Base-by-base conservation (phyloP, 1,140 invertebrate genomes). In the Tigriopus japonicus region DNA sequence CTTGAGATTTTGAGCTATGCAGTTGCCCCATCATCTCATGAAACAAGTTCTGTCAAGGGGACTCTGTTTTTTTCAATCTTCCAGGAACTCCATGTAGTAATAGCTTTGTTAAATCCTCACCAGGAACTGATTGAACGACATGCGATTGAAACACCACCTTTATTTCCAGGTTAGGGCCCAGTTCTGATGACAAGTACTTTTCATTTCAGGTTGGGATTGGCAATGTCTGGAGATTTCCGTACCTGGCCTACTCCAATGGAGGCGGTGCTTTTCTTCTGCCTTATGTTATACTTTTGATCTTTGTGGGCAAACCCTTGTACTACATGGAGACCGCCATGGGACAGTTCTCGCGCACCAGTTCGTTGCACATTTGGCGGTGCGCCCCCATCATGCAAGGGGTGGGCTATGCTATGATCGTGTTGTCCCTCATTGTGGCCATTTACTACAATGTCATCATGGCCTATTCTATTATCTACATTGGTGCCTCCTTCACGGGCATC, bases 251-350 rank as follows among this genome's bases (percentile, higher is more conserved):
- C 66, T 71, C 68, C 59, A 76, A 76, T 67, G 75, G 72, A 21
- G 64, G 64, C 42, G 75, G 74, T 15, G 74, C 73, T 6, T 78
- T 78, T 63, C 62, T 78, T n/a, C 74, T 77, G 53, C 75, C 76
- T 6, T 78, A 77, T 65, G 42, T 72, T 15, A 66, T 75, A 5
- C 67, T 76, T 49, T 68, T 76, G 59, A 63, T 76, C 7, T 63
- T 76, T 43, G 69, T 76, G 28, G 76, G 75, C 23, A 70, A 74
- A 51, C 68, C 68, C 0, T 42, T 65, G 1, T 65, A 66, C 54
- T 68, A 69, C 58, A 59, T 69, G 64, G 68, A 78, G 63, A 64
- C 76, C 1, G 87, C 89, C 1, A 72, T 95, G 59, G 91, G 91
- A 10, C 91, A 92, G 69, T 91, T 52, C 28, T 51, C 58, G 14